Evolutionary conservation across 2,888 invertebrate species (phyloP).

Genomic region (Nysson spinosus): DNA sequence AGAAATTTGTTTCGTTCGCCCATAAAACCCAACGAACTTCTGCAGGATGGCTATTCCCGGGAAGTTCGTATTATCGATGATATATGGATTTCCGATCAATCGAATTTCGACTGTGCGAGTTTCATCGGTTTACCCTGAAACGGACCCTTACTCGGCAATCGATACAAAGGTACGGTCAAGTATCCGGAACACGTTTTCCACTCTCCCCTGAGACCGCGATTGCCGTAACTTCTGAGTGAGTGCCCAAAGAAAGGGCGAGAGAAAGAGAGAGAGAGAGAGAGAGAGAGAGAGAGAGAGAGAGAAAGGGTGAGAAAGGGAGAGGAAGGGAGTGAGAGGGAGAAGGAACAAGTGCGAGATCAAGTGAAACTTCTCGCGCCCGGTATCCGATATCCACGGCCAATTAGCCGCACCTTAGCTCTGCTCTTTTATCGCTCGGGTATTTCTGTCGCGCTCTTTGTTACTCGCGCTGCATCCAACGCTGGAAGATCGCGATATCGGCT

Average conservation of each 20-base stretch:
- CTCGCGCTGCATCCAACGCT: background rate
- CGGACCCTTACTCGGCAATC: constrained; percentile 38
- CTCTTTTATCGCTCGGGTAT: constrained; percentile 49
- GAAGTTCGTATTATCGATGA: too few species aligned
- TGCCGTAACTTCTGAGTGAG: constrained; percentile 49
- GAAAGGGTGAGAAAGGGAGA: constrained; percentile 4
- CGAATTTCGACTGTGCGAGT: constrained; percentile 28
- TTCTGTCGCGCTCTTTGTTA: constrained; percentile 48
- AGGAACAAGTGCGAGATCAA: constrained; percentile 28
- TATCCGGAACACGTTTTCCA: constrained; percentile 56
- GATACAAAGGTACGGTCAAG: constrained; percentile 50
- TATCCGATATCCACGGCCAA: constrained; percentile 60
- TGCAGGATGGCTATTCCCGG: too few species aligned
- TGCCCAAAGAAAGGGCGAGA: constrained; percentile 34
- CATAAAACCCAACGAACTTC: constrained; percentile 44
- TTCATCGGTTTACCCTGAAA: constrained; percentile 41
- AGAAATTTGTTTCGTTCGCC: constrained; percentile 46
- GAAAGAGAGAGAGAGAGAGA: constrained; percentile 9
- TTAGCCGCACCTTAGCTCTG: constrained; percentile 51
- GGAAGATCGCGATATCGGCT: constrained; percentile 1
- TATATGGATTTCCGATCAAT: too few species aligned
- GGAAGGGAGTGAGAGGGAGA: constrained; percentile 23
- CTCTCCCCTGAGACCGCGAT: constrained; percentile 49
- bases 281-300: constrained; percentile 11
- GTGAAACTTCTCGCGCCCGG: constrained; percentile 57